Base-by-base conservation (phyloP, 2,797 vertebrate species). In the Oreochromis grahami region DNA sequence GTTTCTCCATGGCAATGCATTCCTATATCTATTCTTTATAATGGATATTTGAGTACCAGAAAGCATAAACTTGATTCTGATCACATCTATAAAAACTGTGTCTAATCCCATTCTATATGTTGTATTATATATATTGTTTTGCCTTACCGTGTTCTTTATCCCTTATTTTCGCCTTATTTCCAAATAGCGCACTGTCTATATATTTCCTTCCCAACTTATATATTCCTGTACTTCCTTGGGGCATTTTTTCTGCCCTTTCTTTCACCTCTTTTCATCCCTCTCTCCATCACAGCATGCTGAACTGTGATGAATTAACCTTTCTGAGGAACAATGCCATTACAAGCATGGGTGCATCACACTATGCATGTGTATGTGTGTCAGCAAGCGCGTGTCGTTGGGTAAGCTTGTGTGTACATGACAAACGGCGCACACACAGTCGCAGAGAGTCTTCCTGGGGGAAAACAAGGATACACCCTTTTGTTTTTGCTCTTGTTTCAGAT, bases 401-500 rank as follows among this genome's bases (percentile, higher is more conserved):
- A 56, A 51, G 68, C 36, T 15, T 65, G 76, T 84, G 86, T 80
- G 53, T 21, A 8, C 79, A 77, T 63, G 51, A 72, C 79, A 81
- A 74, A 74, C 36, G 19, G 79, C 60, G 68, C 80, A 38, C 76
- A 41, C 48, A 78, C 84, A 63, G 88, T 82, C 9, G 14, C 52
- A 19, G 83, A 86, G 84, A 86, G 72, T 89, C 81, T 81, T 94
- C 93, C 93, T 86, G 56, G 60, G 94, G 93, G 90, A 88, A 90
- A 93, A 93, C 92, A 93, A 13, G 86, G 91, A 93, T 89, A 82
- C 91, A 87, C 87, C 86, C 93, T 91, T 95, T 95, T 95, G 94
- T 95, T 91, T 92, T 92, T 79, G 87, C 86, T 91, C 91, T 90
- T 95, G 94, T 94, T 92, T 93, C 91, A 92, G 93, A 95, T 95